Percentiles rank a stretch among this genome's conserved stretches.
phyloP scores from a whole-genome alignment of 2,888 invertebrate species.

The Bibio marci region DNA sequence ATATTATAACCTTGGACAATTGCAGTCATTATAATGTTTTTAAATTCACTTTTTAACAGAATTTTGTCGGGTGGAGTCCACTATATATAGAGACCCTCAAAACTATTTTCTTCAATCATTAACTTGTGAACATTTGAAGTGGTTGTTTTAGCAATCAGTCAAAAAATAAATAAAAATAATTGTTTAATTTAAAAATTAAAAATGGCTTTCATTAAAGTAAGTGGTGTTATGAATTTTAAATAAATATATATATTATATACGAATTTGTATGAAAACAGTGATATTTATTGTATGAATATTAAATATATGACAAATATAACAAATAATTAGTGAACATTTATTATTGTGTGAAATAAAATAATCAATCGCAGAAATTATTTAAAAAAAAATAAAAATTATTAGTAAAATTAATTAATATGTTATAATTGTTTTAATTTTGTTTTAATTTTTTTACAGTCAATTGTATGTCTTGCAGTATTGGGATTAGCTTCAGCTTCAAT shows the following conservation, averaged over 20 bases:
- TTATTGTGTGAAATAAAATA: too few species aligned
- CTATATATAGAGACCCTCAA: conserved; percentile 29
- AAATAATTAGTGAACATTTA: too few species aligned
- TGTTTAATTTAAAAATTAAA: conserved; percentile 9
- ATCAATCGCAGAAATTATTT: too few species aligned
- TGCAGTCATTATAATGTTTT: too few species aligned
- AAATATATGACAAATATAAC: too few species aligned
- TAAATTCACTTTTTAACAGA: too few species aligned
- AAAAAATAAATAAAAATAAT: conserved; percentile 2
- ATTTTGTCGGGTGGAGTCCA: conserved; percentile 24
- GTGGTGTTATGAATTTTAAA: conserved; percentile 15
- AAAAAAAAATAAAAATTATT: too few species aligned
- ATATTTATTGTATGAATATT: too few species aligned
- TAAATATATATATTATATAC: neutral
- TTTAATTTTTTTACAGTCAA: conserved; percentile 18
- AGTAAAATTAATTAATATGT: too few species aligned
- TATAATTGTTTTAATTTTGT: neutral
- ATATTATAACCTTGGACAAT: too few species aligned
- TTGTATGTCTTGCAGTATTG: conserved; percentile 27
- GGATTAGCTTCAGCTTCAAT: conserved; percentile 27
- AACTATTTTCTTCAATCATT: conserved; percentile 32
- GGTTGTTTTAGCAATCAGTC: conserved; percentile 9
- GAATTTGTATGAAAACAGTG: too few species aligned
- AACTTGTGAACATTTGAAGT: conserved; percentile 26
- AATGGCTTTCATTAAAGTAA: conserved; percentile 32